A percentile compares a stretch with the other conserved stretches of the same genome.
Conservation (phyloP, 2,113 vertebrate species). For the Meleagris gallopavo region DNA sequence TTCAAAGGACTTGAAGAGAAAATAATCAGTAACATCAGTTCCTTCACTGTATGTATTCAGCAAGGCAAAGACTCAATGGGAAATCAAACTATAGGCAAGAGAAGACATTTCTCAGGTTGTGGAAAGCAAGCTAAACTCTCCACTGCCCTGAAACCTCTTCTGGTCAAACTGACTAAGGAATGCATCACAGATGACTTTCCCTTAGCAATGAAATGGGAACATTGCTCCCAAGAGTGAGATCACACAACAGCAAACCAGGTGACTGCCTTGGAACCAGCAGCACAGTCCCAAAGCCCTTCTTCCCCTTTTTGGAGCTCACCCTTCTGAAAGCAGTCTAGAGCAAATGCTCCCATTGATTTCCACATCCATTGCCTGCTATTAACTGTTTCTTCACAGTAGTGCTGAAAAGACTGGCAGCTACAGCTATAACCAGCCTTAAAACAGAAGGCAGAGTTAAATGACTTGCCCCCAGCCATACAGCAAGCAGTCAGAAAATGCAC, state of each 20-base stretch:
- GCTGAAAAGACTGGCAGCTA: neutral
- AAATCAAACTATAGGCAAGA: neutral
- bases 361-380: neutral
- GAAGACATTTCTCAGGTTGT: neutral
- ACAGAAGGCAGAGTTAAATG: slow-evolving; percentile 8
- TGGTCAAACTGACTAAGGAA: neutral
- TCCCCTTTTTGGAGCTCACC: neutral
- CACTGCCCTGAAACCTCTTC: no score
- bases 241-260: neutral
- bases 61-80: neutral
- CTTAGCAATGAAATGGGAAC: neutral
- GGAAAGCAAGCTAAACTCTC: neutral
- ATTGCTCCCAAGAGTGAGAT: neutral
- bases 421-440: neutral
- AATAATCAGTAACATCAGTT: neutral
- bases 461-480: neutral
- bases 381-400: neutral
- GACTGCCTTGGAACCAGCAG: neutral
- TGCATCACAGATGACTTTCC: neutral
- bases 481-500: slow-evolving; percentile 2
- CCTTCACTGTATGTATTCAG: neutral
- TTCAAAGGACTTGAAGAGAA: neutral
- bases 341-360: neutral
- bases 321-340: neutral
- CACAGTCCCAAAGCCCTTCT: neutral